Conservation (phyloP, 2,888 invertebrate genomes). For the Ellobium chinense region DNA sequence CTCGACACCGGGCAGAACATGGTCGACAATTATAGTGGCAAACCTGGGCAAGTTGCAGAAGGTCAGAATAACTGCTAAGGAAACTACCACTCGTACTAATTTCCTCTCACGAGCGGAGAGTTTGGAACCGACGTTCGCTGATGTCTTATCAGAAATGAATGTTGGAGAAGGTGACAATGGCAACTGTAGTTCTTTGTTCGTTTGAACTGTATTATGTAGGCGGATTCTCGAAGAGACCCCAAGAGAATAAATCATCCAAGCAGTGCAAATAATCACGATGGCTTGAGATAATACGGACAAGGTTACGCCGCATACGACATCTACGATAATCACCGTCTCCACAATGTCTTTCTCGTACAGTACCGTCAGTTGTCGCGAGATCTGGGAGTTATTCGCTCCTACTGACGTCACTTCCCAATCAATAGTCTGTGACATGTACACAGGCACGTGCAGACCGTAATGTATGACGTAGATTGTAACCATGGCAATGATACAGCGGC, state of each 20-base stretch:
- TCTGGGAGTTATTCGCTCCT: not conserved
- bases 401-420: not conserved
- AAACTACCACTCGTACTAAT: not conserved
- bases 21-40: not conserved
- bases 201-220: not conserved
- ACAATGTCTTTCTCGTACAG: not conserved
- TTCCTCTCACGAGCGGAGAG: not conserved
- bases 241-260: not conserved
- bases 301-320: not conserved
- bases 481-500: not conserved
- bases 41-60: not conserved
- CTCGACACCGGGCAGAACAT: not conserved
- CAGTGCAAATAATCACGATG: not conserved
- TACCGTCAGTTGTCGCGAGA: not conserved
- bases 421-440: not conserved
- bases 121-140: not conserved
- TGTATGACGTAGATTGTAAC: conserved; percentile 4
- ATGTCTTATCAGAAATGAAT: not conserved
- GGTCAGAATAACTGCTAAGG: not conserved
- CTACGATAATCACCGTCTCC: not conserved
- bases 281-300: not conserved
- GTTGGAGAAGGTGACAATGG: not conserved
- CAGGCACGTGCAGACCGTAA: not conserved
- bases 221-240: not conserved
- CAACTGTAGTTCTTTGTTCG: no score